Evolutionary conservation across 2,797 vertebrate genomes (phyloP), one percentile per base, ranked within the genome.

Genomic region (Spea hammondii): DNA sequence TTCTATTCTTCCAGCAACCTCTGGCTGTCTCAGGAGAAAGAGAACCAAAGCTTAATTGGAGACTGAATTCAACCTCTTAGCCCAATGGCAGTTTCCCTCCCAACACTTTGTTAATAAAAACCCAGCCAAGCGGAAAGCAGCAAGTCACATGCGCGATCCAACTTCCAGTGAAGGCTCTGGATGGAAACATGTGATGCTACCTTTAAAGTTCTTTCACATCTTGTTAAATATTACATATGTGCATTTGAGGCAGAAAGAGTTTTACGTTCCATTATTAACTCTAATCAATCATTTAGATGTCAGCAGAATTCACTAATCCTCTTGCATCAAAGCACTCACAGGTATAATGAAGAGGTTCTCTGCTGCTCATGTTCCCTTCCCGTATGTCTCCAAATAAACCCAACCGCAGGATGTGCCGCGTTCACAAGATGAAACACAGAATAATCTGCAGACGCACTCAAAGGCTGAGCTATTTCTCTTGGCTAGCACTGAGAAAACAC

Each of bases 401-500:
- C 49, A 50, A 51, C 66, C 50, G 48, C 54, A 62, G 60, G 65
- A 82, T 73, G 70, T 77, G 74, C 74, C 64, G 74, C 77, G 73
- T 77, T 67, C 48, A 68, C 79, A 73, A 57, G 65, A 76, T 51
- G 51, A 60, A 76, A 49, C 68, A 47, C 49, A 48, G 48, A 53
- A 77, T 54, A 45, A 71, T 71, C 57, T 66, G 74, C 62, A 71
- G 47, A 48, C 50, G 44, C 47, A 54, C 13, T 76, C 53, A 76
- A 67, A 68, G 13, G 32, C 47, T 48, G 74, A 77, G 65, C 6
- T 69, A 54, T 77, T 82, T 77, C 70, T 82, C 53, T 82, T 82
- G 74, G 79, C 74, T 6, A 4, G 46, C 10, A 54, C 62, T 60
- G 51, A 1, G 44, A 72, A 72, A 81, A 72, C 67, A 72, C 48